These are phyloP conservation scores for Cyanoramphus novaezelandiae DNA, from an alignment of 2,113 vertebrate species.

Conservation along the genomic window DNA sequence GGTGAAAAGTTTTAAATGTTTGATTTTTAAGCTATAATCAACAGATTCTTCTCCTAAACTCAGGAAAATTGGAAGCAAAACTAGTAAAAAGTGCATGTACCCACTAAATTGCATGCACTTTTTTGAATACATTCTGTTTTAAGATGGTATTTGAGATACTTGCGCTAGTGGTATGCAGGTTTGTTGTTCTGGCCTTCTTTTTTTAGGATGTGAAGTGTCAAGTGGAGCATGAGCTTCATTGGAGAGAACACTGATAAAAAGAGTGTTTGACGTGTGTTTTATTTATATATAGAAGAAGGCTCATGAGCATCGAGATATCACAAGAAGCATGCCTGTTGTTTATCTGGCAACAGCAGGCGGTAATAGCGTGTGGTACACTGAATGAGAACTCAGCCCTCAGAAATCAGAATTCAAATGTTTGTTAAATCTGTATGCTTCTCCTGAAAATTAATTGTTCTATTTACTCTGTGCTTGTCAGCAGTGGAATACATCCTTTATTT, in stretches of 20 bases:
- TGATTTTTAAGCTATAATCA: background rate
- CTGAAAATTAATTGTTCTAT: background rate
- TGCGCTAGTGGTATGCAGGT: background rate
- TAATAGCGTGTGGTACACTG: rapidly evolving
- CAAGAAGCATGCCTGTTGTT: background rate
- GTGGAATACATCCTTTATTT: background rate
- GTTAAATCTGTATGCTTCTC: background rate
- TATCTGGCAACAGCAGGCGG: background rate
- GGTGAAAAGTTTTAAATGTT: background rate
- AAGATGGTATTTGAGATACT: background rate
- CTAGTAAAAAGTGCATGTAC: background rate
- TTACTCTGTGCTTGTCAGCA: background rate
- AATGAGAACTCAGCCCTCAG: background rate
- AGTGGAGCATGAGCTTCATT: background rate
- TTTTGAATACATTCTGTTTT: background rate
- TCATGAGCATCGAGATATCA: background rate
- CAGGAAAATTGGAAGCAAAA: background rate
- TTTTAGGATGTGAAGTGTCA: background rate
- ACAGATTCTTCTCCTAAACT: background rate
- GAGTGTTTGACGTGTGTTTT: background rate
- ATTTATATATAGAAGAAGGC: background rate
- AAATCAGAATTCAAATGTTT: background rate
- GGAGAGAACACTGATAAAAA: background rate
- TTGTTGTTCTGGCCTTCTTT: background rate
- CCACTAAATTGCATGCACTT: background rate